Evolutionary conservation across 2,113 vertebrate genomes (phyloP).

Genomic region (Manacus vitellinus): DNA sequence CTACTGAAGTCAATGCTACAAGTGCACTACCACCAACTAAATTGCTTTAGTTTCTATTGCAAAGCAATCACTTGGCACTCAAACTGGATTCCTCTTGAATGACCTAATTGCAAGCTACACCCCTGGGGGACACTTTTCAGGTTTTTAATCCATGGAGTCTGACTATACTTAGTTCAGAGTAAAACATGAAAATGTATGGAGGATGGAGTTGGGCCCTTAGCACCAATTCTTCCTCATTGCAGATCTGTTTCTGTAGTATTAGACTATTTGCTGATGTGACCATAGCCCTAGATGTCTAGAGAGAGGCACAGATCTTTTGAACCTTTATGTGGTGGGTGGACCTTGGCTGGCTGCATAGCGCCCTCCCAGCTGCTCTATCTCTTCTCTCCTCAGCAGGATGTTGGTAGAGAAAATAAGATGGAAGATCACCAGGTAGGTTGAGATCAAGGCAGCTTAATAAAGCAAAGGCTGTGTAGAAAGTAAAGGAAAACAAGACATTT

Average conservation of each 20-base stretch:
- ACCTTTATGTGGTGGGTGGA: neutral
- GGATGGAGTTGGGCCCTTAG: neutral
- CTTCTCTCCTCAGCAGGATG: neutral
- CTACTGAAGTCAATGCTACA: neutral
- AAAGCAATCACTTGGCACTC: neutral
- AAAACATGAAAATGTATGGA: neutral
- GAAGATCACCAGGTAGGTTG: neutral
- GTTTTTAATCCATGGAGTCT: neutral
- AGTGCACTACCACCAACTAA: fast-evolving
- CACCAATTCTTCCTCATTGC: neutral
- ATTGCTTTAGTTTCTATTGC: neutral
- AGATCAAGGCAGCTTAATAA: neutral
- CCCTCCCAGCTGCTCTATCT: neutral
- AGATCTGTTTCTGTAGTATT: neutral
- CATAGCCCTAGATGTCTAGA: neutral
- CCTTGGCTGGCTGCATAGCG: neutral
- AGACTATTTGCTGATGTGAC: neutral
- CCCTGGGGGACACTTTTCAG: neutral
- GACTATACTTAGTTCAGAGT: neutral
- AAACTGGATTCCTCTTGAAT: neutral
- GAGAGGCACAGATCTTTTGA: neutral
- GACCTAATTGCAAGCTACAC: neutral
- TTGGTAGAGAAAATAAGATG: neutral
- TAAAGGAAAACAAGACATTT: neutral
- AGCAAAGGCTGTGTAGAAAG: neutral